Evolutionary conservation across 2,797 vertebrate genomes (phyloP).

Genomic region (Garrulus glandarius): DNA sequence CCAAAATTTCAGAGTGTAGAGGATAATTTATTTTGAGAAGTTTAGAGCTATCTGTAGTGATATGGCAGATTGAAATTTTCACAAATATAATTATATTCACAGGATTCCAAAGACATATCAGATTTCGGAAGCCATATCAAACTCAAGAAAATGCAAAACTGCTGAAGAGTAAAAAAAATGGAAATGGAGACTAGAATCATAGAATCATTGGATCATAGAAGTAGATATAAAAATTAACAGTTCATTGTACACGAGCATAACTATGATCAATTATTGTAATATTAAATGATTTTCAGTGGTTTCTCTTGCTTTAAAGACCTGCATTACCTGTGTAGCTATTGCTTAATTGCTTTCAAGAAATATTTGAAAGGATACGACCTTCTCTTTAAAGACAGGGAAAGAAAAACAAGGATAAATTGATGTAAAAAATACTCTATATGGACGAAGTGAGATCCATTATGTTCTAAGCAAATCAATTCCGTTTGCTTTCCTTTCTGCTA

Average conservation of each 20-base stretch:
- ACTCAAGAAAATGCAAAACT: background rate
- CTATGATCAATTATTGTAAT: background rate
- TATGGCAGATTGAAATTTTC: background rate
- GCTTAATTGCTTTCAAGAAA: background rate
- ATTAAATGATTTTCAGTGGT: background rate
- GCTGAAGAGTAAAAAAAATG: background rate
- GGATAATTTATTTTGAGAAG: background rate
- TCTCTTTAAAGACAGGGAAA: background rate
- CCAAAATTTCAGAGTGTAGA: background rate
- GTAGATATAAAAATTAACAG: background rate
- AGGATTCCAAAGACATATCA: background rate
- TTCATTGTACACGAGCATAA: background rate
- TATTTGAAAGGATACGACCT: background rate
- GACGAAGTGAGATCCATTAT: background rate
- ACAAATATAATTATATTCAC: background rate
- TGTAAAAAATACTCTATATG: background rate
- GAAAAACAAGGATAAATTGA: background rate
- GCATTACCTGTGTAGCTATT: background rate
- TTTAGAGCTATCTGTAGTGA: background rate
- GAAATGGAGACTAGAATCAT: background rate
- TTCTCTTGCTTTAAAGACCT: background rate
- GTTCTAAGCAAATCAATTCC: slow-evolving; percentile 2
- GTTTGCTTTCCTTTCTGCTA: slow-evolving; percentile 10
- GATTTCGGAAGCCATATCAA: background rate
- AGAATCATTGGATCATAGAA: background rate